Base-by-base conservation (phyloP, 2,797 vertebrate species). In the Sebastes minor region DNA sequence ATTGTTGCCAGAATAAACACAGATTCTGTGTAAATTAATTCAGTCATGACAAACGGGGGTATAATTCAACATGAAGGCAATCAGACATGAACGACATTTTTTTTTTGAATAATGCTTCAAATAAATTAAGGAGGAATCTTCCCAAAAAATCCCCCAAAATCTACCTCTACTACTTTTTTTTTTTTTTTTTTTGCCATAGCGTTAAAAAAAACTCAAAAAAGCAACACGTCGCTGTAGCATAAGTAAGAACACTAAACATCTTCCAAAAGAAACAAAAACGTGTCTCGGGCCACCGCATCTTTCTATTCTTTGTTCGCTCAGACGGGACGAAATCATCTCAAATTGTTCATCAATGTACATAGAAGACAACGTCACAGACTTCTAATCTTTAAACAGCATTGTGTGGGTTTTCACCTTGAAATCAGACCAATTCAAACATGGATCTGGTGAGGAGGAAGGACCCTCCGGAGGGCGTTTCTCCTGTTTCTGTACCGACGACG, bases 1-100 rank as follows among this genome's bases (percentile, higher is more conserved):
- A 57, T 74, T 78, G 90, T 88, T 89, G 81, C 76, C 83, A 82
- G 86, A 76, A 83, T 23, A 78, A 88, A 80, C 68, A 81, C 42
- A 81, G 67, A 78, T 73, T 88, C 71, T 69, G 74, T 63, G 68
- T 56, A 28, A 81, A 83, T 71, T 3, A 13, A 81, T 84, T 82
- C 71, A 82, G 62, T 69, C 57, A 56, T 18, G 38, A 86, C 68
- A 33, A 30, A 64, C 20, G 6, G 38, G 49, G 32, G 27, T 8
- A 16, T 32, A 65, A 57, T 53, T 66, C 14, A 49, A 76, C 56
- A 38, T 64, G 63, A 86, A 86, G 72, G 79, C 67, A 42, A 80
- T 78, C 56, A 64, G 25, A 86, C 78, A 61, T 49, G 20, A 76
- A 85, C 11, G 6, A 80, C 66, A 78, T 77, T 74, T 46, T 42